Base-by-base conservation (phyloP, 2,113 vertebrate species). In the Lutjanus erythropterus region DNA sequence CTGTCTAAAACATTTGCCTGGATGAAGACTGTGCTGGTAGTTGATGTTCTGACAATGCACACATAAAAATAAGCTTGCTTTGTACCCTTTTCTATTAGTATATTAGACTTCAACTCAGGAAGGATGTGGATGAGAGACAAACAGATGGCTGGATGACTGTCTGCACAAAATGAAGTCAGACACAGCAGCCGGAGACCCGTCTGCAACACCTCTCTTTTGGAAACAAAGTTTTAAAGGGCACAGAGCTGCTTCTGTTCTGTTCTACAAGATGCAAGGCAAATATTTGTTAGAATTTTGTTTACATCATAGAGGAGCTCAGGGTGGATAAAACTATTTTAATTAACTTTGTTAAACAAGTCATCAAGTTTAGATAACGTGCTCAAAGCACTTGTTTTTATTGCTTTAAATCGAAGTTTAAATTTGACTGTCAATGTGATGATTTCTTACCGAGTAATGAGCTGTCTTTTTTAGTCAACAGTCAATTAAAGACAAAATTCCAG, bases 81-180 rank as follows among this genome's bases (percentile, higher is more conserved):
- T 59, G 50, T 44, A 52, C 33, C 42, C 19, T 69, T 6, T 62
- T 78, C 42, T 19, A 8, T 7, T 4, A 4, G 44, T 66, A 21
- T 44, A 33, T 64, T 46, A 68, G 60, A 58, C 21, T 56, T 78
- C 81, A 72, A 39, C 49, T 47, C 60, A 71, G 72, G 62, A 55
- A 75, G 60, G 60, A 77, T 12, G 23, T 41, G 9, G 64, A 71
- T 53, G 39, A 70, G 68, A 66, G 15, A 44, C 42, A 59, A 78
- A 71, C 65, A 66, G 73, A 84, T 69, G 52, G 47, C 71, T 67
- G 15, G 15, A 52, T 31, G 75, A 66, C 76, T 52, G 35, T 72
- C 49, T 71, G 55, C 55, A 72, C 49, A 75, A 71, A 75, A 65
- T 23, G 1, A 80, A 71, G 21, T 44, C 56, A 37, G 27, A 78